Evolutionary conservation across 1,140 invertebrate species (phyloP).

Genomic region (Ips nitidus): DNA sequence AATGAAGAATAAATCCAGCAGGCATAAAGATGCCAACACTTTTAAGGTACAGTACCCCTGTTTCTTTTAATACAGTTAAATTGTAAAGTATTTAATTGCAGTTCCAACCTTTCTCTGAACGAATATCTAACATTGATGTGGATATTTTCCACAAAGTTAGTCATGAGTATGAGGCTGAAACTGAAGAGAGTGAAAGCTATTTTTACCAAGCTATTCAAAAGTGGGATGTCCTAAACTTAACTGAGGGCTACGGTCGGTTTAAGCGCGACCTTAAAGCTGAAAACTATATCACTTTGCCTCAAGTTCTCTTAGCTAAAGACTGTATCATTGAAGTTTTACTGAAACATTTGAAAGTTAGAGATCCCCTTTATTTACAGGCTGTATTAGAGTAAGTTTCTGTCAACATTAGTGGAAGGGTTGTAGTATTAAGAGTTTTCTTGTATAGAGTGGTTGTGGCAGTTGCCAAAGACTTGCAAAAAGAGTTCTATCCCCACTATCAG

Average conservation of each 20-base stretch:
- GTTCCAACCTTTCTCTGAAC: constrained; percentile 85
- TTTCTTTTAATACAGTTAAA: background rate
- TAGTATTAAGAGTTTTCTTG: constrained; percentile 39
- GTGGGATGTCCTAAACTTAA: constrained; percentile 84
- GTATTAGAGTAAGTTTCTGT: constrained; percentile 74
- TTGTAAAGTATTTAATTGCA: constrained; percentile 54
- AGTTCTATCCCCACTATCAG: constrained; percentile 83
- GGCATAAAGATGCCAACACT: constrained; percentile 78
- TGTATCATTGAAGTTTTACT: constrained; percentile 70
- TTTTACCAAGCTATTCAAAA: constrained; percentile 82
- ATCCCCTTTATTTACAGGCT: constrained; percentile 74
- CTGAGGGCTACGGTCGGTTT: constrained; percentile 77
- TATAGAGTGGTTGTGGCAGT: constrained; percentile 79
- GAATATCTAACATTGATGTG: constrained; percentile 80
- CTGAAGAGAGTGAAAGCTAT: constrained; percentile 71
- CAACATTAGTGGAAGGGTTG: background rate
- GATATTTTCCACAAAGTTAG: constrained; percentile 75
- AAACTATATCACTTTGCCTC: constrained; percentile 74
- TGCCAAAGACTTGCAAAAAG: constrained; percentile 80
- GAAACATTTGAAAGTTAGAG: constrained; percentile 69
- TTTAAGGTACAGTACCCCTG: constrained; percentile 61
- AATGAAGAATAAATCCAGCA: constrained; percentile 76
- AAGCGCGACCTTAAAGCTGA: constrained; percentile 64
- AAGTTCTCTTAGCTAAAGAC: constrained; percentile 78
- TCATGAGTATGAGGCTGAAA: constrained; percentile 67